Base-by-base conservation (phyloP, 92 coral and sea anemone species). In the Desmophyllum pertusum region DNA sequence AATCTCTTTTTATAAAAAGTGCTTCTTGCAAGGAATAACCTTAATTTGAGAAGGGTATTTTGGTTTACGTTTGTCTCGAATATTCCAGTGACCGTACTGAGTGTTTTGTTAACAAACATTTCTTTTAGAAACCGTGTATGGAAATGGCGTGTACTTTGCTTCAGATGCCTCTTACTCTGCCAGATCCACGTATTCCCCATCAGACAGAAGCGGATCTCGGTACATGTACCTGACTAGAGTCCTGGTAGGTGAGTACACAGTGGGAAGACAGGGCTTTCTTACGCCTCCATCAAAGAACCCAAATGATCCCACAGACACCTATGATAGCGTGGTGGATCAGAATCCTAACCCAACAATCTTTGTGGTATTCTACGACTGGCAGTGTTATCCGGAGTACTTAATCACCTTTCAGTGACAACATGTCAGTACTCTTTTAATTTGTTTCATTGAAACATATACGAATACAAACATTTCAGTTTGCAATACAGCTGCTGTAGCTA, bases 351-450 rank as follows among this genome's bases (percentile, higher is more conserved):
- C 93, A 19, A 5, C 25, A 25, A 86, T 93, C 36, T 86, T 68
- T 68, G 97, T 93, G 37, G 85, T 81, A 85, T 93, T 91, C 70
- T 87, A 93, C 80, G 93, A 93, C 79, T 85, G 71, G 38, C 94
- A 93, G 52, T 86, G 84, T 73, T 93, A 93, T 51, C 93, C 97
- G 18, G 97, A 90, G 19, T 90, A 93, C 65, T 83, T 93, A 30
- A 75, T 75, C 35, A 75, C 79, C 21, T 77, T 77, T 14, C 65
- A 53, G 69, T 77, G 46, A 75, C n/a, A n/a, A n/a, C n/a, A n/a
- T n/a, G n/a, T n/a, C n/a, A n/a, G n/a, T n/a, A n/a, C 13, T n/a
- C n/a, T n/a, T n/a, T n/a, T n/a, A 48, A 48, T 48, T 8, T 14
- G 13, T 21, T 48, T 14, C 18, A 17, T 48, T 48, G 19, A 48